These are phyloP conservation scores for Danionella cerebrum DNA, from an alignment of 2,113 vertebrate genomes.

Conservation along the genomic window DNA sequence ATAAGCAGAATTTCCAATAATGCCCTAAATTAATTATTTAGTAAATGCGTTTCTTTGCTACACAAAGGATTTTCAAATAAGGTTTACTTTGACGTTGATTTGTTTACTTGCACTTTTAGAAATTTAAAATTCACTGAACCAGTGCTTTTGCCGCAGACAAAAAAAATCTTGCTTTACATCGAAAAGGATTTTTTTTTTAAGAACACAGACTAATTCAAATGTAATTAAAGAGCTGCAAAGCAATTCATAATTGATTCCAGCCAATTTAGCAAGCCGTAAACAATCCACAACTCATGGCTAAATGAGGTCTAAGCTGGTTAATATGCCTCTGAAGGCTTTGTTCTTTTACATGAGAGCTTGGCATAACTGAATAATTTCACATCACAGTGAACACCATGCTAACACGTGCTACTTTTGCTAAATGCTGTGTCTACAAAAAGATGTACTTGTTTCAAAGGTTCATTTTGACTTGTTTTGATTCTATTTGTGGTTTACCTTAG, in stretches of 20 bases:
- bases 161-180: not conserved
- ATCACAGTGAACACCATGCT: not conserved
- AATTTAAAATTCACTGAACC: slow-evolving; percentile 42
- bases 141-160: slow-evolving; percentile 42
- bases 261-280: slow-evolving; percentile 5
- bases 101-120: slow-evolving; percentile 32
- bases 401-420: not conserved
- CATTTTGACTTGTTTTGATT: too few species aligned
- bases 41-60: slow-evolving; percentile 58
- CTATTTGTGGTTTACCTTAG: too few species aligned
- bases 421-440: not conserved
- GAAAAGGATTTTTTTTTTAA: not conserved
- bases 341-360: not conserved
- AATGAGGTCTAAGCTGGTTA: not conserved
- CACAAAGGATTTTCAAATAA: slow-evolving; percentile 27
- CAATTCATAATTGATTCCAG: slow-evolving; percentile 2
- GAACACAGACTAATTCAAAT: not conserved
- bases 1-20: slow-evolving; percentile 39
- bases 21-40: slow-evolving; percentile 60
- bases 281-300: not conserved
- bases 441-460: too few species aligned
- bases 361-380: not conserved
- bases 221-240: not conserved
- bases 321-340: not conserved
- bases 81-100: slow-evolving; percentile 50